Evolutionary conservation across 2,888 invertebrate genomes (phyloP), one percentile per base, ranked within the genome.

Genomic region (Protophormia terraenovae): DNA sequence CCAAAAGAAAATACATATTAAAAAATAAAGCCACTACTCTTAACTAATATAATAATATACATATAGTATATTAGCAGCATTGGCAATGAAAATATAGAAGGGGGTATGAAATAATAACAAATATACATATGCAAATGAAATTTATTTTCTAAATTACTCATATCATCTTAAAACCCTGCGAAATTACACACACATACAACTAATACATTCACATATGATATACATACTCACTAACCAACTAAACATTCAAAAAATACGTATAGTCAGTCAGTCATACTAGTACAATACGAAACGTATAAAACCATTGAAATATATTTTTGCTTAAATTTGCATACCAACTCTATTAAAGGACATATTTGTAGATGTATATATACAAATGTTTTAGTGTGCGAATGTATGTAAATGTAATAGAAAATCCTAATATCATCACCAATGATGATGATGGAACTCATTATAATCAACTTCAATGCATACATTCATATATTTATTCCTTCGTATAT

Each of bases 91-190:
- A 62, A 53, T 3, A 14, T 6, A 29, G 10, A 16, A 55, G 10
- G 16, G 58, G 50, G 50, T 47, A 77, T 62, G 66, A 79, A 72
- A 67, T 75, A 66, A 81, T 76, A 76, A 62, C 58, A 64, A 83
- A 84, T 83, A 79, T 71, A 72, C 82, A 82, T 85, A 85, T 85
- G 85, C 82, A 85, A 85, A 85, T 82, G 55, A 82, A 78, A 85
- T 82, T 82, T 85, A 85, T 78, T 82, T 81, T 78, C 77, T 85
- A 85, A 85, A 85, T 85, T 85, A 82, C 82, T 82, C 82, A 78
- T 82, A 78, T 82, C 82, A 82, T 67, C 67, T 8, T 16, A 41
- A 81, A 77, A 24, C 27, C 47, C 19, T 27, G 67, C 41, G 47
- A 73, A 80, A 71, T 72, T 27, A 14, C 35, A 71, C 5, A 67